phyloP scores from a whole-genome alignment of 2,888 invertebrate genomes.

The Anoncus sp. region DNA sequence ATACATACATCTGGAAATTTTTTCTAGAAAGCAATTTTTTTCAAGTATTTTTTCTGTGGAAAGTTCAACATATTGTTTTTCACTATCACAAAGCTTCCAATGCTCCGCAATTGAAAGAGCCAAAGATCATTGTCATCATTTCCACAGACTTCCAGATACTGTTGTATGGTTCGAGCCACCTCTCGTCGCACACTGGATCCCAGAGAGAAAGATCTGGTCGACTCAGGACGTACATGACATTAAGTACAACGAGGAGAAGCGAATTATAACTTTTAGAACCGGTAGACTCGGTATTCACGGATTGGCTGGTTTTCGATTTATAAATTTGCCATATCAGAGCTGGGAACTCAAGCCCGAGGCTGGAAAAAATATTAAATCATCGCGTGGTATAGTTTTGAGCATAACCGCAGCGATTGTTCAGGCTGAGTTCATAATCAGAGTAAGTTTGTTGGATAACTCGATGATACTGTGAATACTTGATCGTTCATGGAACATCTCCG shows the following conservation, averaged over 20 bases:
- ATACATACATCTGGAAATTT: too few relatives aligned
- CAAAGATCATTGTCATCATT: neutral
- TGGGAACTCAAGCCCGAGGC: slow-evolving; percentile 92
- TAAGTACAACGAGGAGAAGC: slow-evolving; percentile 94
- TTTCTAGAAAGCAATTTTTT: too few relatives aligned
- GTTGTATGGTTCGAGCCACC: slow-evolving; percentile 93
- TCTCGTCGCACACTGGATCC: slow-evolving; percentile 90
- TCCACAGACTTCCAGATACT: slow-evolving; percentile 86
- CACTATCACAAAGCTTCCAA: too few relatives aligned
- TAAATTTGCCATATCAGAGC: slow-evolving; percentile 93
- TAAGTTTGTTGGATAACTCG: slow-evolving; percentile 54
- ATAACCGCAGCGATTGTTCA: slow-evolving; percentile 86
- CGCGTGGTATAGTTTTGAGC: slow-evolving; percentile 82
- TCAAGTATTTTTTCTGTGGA: too few relatives aligned
- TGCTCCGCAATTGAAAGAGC: too few relatives aligned
- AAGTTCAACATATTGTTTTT: too few relatives aligned
- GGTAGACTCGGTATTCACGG: slow-evolving; percentile 87
- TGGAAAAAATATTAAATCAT: slow-evolving; percentile 82
- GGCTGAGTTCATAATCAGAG: slow-evolving; percentile 85
- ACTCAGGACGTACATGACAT: slow-evolving; percentile 90
- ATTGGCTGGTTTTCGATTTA: slow-evolving; percentile 89
- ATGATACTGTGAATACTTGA: too few relatives aligned
- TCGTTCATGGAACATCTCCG: too few relatives aligned
- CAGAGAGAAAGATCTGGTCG: slow-evolving; percentile 86
- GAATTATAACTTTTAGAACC: slow-evolving; percentile 90